Percentiles rank a stretch among this genome's conserved stretches.
These are phyloP conservation scores for Toxotes chatareus DNA, from an alignment of 2,113 vertebrate genomes.

Conservation along the genomic window DNA sequence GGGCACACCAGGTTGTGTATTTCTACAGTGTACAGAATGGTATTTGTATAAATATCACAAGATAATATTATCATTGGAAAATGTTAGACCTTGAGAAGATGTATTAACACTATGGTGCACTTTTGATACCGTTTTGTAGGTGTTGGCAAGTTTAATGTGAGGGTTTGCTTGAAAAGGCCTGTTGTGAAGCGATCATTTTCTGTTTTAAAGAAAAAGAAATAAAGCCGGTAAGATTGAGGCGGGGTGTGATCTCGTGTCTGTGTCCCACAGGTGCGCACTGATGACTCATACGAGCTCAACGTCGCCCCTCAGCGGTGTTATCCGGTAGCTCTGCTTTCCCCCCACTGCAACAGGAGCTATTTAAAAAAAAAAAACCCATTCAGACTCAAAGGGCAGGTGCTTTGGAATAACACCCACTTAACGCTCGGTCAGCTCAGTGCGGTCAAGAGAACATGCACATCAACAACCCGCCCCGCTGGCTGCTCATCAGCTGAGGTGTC, in stretches of 20 bases:
- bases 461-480: not conserved
- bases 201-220: slow-evolving; percentile 90
- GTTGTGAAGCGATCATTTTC: slow-evolving; percentile 89
- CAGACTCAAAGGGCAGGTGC: slow-evolving; percentile 26
- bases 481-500: not conserved
- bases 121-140: slow-evolving; percentile 93
- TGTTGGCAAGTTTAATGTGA: slow-evolving; percentile 88
- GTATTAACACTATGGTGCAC: slow-evolving; percentile 91
- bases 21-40: slow-evolving; percentile 93
- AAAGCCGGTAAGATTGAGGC: slow-evolving; percentile 79
- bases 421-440: not conserved
- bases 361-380: slow-evolving; percentile 58
- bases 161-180: slow-evolving; percentile 88
- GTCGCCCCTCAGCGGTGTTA: slow-evolving; percentile 57
- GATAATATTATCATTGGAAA: slow-evolving; percentile 84
- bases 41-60: slow-evolving; percentile 91
- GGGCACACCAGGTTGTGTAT: slow-evolving; percentile 79
- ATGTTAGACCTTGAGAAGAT: slow-evolving; percentile 83
- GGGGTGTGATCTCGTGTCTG: slow-evolving; percentile 34
- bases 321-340: slow-evolving; percentile 12
- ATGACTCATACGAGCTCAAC: slow-evolving; percentile 78
- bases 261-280: slow-evolving; percentile 64
- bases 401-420: not conserved
- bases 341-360: slow-evolving; percentile 62
- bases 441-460: not conserved